Conservation (phyloP, 2,888 invertebrate species). For the Lagria hirta region DNA sequence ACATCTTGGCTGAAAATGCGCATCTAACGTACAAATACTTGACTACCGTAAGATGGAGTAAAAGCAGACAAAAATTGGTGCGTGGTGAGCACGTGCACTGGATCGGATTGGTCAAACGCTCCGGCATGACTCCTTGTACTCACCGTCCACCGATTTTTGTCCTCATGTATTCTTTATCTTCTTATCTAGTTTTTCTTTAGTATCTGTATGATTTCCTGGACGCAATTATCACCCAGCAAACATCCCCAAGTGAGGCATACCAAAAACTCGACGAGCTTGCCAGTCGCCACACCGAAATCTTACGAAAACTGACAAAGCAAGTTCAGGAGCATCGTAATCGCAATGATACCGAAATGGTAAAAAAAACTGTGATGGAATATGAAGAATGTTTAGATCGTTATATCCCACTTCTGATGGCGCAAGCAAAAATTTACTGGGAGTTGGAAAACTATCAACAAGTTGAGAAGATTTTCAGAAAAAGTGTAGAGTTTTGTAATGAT, state of each 20-base stretch:
- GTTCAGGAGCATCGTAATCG: constrained; percentile 85
- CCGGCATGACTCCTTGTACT: background rate
- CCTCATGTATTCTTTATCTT: too few relatives aligned
- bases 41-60: constrained; percentile 75
- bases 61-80: background rate
- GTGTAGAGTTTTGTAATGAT: constrained; percentile 97
- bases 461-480: constrained; percentile 94
- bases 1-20: constrained; percentile 95
- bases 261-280: constrained; percentile 94
- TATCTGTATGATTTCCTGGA: constrained; percentile 95
- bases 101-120: background rate
- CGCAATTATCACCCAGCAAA: constrained; percentile 95
- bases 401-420: constrained; percentile 98
- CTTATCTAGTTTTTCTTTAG: constrained; percentile 52
- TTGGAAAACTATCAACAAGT: constrained; percentile 94
- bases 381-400: constrained; percentile 62
- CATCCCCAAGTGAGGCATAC: constrained; percentile 94
- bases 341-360: constrained; percentile 85
- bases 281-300: constrained; percentile 83
- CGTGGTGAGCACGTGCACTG: background rate
- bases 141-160: background rate
- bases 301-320: constrained; percentile 89
- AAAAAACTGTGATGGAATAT: constrained; percentile 73
- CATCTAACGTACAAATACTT: constrained; percentile 94
- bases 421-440: constrained; percentile 99